Conservation (phyloP, 2,888 invertebrate species). For the Euproctis similis region DNA sequence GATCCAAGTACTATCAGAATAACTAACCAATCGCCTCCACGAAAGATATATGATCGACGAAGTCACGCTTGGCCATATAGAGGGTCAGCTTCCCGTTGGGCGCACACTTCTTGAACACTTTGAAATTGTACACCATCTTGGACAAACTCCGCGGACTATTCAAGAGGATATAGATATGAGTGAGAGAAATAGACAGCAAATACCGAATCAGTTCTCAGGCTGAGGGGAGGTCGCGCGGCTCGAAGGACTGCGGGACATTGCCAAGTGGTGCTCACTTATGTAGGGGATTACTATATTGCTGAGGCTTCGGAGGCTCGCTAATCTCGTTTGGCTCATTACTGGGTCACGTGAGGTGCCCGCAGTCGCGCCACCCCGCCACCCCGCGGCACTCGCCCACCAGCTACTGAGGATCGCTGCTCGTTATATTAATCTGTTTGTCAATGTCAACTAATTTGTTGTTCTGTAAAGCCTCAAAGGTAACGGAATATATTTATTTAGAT, state of each 20-base stretch:
- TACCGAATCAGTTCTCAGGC: background rate
- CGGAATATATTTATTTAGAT: too few relatives aligned
- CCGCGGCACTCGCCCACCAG: too few relatives aligned
- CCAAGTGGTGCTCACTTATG: constrained; percentile 31
- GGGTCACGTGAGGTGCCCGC: constrained; percentile 24
- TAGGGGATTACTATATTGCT: constrained; percentile 50
- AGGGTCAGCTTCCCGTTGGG: constrained; percentile 91
- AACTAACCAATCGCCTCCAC: constrained; percentile 90
- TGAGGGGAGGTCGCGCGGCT: background rate
- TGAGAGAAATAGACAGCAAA: too few relatives aligned
- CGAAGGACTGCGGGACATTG: constrained; percentile 1
- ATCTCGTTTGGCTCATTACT: constrained; percentile 51
- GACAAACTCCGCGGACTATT: too few relatives aligned
- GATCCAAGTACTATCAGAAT: too few relatives aligned
- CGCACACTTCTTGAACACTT: constrained; percentile 93
- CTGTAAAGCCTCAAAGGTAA: too few relatives aligned
- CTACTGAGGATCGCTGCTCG: too few relatives aligned
- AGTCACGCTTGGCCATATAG: constrained; percentile 91
- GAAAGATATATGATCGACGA: constrained; percentile 89
- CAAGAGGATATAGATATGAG: too few relatives aligned
- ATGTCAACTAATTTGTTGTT: too few relatives aligned
- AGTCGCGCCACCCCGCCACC: too few relatives aligned
- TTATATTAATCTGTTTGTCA: too few relatives aligned
- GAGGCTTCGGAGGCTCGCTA: constrained; percentile 49
- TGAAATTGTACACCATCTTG: constrained; percentile 91